Percentiles rank a stretch among this genome's conserved stretches.
phyloP scores from a whole-genome alignment of 2,113 vertebrate genomes.

The Marmota flaviventris region DNA sequence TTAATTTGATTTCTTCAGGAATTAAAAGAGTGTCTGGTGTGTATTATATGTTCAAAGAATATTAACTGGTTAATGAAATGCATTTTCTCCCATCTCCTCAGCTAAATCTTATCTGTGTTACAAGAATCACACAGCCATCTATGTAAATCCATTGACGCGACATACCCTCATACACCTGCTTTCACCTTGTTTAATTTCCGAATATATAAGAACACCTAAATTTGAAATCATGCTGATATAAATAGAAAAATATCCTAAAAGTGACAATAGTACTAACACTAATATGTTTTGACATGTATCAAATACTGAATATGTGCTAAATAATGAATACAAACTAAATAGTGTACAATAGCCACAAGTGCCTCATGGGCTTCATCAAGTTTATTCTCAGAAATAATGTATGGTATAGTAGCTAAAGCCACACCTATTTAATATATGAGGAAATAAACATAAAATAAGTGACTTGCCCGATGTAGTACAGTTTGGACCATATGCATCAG shows the following conservation, averaged over 20 bases:
- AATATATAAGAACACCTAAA: neutral
- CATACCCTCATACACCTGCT: neutral
- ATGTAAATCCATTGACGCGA: neutral
- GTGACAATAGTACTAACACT: neutral
- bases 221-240: neutral
- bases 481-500: neutral
- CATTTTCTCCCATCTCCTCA: neutral
- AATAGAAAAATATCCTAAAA: neutral
- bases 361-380: neutral
- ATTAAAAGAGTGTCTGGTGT: neutral
- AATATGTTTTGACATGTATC: neutral
- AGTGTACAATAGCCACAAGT: neutral
- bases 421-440: neutral
- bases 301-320: neutral
- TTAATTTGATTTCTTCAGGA: neutral
- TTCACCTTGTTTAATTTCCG: neutral
- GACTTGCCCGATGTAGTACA: too few species aligned
- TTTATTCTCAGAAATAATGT: neutral
- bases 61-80: neutral
- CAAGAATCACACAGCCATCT: neutral
- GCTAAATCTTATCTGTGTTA: neutral
- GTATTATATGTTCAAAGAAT: neutral
- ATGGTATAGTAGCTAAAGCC: neutral
- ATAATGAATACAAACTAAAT: neutral
- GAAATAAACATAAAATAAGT: neutral